Percentiles rank a stretch among this genome's conserved stretches.
phyloP scores from a whole-genome alignment of 2,113 vertebrate species.

The Platichthys stellatus region DNA sequence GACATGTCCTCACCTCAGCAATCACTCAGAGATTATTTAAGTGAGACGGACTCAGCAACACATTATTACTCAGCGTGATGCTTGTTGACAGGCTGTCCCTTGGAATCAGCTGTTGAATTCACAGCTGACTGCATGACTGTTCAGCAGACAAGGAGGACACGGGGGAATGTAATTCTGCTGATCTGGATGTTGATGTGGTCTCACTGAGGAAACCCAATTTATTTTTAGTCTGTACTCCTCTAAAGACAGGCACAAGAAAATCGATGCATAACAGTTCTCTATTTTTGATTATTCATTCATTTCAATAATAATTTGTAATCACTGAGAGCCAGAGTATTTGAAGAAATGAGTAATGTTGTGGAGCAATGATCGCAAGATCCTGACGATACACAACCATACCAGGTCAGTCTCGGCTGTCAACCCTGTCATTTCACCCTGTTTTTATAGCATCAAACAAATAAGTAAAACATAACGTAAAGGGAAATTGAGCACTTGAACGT shows the following conservation, averaged over 20 bases:
- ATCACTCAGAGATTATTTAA: constrained; percentile 56
- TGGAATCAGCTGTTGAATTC: constrained; percentile 64
- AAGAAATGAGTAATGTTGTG: too few relatives aligned
- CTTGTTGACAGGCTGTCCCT: constrained; percentile 69
- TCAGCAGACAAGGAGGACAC: constrained; percentile 43
- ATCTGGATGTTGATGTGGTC: constrained; percentile 19
- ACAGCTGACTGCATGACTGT: constrained; percentile 59
- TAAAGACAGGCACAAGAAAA: too few relatives aligned
- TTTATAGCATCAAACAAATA: too few relatives aligned
- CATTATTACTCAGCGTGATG: constrained; percentile 65
- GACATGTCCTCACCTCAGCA: constrained; percentile 20
- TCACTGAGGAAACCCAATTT: not conserved
- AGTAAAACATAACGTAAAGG: too few relatives aligned
- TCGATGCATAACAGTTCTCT: too few relatives aligned
- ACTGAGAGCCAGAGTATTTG: not conserved
- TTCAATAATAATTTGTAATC: too few relatives aligned
- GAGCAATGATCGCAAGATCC: too few relatives aligned
- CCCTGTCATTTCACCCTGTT: too few relatives aligned
- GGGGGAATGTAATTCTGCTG: constrained; percentile 34
- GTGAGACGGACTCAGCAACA: constrained; percentile 48
- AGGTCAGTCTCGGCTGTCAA: too few relatives aligned
- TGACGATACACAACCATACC: too few relatives aligned
- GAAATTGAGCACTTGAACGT: too few relatives aligned
- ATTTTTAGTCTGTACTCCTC: not conserved
- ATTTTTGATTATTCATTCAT: too few relatives aligned